phyloP scores from a whole-genome alignment of 2,113 vertebrate species.

The Podarcis cretensis region DNA sequence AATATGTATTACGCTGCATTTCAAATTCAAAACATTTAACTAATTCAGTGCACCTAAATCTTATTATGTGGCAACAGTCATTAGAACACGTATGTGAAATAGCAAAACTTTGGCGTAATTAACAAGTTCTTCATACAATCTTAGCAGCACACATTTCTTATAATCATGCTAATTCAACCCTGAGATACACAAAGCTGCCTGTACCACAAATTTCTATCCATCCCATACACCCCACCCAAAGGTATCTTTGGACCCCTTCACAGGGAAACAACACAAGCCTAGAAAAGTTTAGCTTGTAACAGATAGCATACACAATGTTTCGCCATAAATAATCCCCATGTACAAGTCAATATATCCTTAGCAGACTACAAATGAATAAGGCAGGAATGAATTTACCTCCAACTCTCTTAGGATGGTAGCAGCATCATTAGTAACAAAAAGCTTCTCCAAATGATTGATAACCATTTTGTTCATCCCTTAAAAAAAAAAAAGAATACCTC shows the following conservation, averaged over 20 bases:
- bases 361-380: not conserved
- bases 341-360: not conserved
- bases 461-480: slow-evolving; percentile 99
- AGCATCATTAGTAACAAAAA: slow-evolving; percentile 98
- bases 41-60: not conserved
- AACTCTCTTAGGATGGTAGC: slow-evolving; percentile 96
- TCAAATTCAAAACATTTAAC: not conserved
- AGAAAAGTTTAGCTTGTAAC: not conserved
- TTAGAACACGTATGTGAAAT: not conserved
- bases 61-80: not conserved
- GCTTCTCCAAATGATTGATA: slow-evolving; percentile 97
- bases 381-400: slow-evolving; percentile 79
- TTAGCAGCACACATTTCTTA: not conserved
- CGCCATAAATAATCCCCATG: not conserved
- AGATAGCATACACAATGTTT: not conserved
- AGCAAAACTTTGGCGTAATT: not conserved
- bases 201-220: not conserved
- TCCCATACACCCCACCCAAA: not conserved
- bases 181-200: not conserved
- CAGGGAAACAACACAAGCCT: not conserved
- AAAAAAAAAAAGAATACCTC: not conserved
- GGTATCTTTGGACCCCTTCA: not conserved
- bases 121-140: no score
- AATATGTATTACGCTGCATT: not conserved
- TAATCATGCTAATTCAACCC: not conserved